These are phyloP conservation scores for Corbicula japonica DNA, from an alignment of 2,888 invertebrate genomes.

Conservation along the genomic window DNA sequence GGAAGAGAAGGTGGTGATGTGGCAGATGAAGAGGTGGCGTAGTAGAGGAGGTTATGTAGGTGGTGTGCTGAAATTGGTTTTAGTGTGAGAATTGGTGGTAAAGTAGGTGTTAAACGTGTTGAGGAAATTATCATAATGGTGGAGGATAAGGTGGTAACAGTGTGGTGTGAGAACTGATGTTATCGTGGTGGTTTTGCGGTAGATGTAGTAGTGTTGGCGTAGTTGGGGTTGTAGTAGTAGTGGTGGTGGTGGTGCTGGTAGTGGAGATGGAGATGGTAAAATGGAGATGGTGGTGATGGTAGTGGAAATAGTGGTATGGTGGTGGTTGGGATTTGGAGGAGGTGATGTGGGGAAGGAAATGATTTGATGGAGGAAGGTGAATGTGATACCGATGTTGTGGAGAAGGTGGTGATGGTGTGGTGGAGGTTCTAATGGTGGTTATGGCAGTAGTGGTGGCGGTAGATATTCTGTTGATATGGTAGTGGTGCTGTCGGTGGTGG, in stretches of 20 bases:
- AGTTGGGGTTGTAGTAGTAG: background rate
- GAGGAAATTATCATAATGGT: background rate
- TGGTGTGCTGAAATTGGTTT: background rate
- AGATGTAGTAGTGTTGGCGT: background rate
- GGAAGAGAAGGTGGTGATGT: no score
- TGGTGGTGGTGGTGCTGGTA: background rate
- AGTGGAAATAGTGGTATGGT: background rate
- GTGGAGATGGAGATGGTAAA: background rate
- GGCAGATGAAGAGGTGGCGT: no score
- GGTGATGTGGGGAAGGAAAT: background rate
- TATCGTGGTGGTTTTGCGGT: background rate
- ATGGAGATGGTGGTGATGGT: background rate
- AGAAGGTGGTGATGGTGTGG: background rate
- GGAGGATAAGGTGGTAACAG: background rate
- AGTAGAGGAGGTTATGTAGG: background rate
- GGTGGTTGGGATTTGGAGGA: background rate
- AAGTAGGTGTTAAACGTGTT: background rate
- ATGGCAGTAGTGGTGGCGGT: conserved; percentile 3
- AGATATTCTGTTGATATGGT: background rate
- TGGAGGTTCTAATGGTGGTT: background rate
- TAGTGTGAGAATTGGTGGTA: background rate
- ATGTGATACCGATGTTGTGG: background rate
- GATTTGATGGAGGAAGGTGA: background rate
- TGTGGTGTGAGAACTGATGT: no score
- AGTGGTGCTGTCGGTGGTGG: conserved; percentile 1